Base-by-base conservation (phyloP, 2,797 vertebrate genomes). In the Vultur gryphus region DNA sequence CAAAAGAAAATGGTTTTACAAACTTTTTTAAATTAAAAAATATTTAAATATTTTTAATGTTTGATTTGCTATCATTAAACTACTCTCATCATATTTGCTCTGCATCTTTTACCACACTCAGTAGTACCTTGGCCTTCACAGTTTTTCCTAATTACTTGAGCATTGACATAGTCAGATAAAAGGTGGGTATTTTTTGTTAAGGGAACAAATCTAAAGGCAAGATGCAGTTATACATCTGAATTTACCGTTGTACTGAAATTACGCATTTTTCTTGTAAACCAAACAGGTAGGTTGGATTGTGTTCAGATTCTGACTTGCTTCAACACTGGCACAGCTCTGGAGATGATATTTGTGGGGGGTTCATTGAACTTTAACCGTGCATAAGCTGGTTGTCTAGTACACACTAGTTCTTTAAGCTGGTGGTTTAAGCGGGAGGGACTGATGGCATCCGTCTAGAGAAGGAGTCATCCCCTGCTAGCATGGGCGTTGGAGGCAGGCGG, bases 401-500 rank as follows among this genome's bases (percentile, higher is more conserved):
- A 2, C 0, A 2, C 39, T 46, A 5, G 12, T 46, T 64, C 54
- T 65, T 46, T 26, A 25, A 14, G 41, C 46, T 66, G 37, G 8
- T 25, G 19, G 23, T 57, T 69, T 3, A 4, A 54, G 37, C 2
- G 3, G 37, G 21, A 76, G 20, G 15, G 23, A 13, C 8, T 11
- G 59, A 6, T 14, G 31, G 9, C 11, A 2, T 2, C 6, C 5
- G 2, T 2, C 54, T 29, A 5, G 31, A 54, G 29, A 4, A 62
- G 78, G 21, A 44, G 8, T 14, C 61, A 6, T 25, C 37, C 25
- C 28, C 26, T 37, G 80, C 24, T n/a, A 52, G 2, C 31, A 15
- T 6, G 16, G 28, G 16, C 12, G 2, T 14, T 78, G 61, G 37
- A 57, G 41, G 26, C 65, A 19, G n/a, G 9, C 0, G 0, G 25